A percentile compares a stretch with the other conserved stretches of the same genome.
phyloP scores from a whole-genome alignment of 2,888 invertebrate genomes.

The Diaperis boleti region DNA sequence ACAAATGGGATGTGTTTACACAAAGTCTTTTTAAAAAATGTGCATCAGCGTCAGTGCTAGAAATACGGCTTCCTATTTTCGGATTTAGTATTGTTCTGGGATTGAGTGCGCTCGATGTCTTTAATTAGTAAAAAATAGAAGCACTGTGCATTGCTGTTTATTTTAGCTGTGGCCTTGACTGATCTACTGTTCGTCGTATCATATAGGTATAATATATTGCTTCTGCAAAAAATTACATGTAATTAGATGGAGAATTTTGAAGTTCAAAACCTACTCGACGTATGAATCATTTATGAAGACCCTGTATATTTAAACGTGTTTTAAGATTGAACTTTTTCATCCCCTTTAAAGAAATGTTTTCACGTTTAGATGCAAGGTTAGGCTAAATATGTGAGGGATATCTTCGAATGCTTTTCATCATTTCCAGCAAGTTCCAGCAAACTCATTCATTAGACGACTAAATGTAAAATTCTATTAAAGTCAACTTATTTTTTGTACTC shows the following conservation, averaged over 20 bases:
- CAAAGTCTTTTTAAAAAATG: conserved; percentile 26
- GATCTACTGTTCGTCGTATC: no score
- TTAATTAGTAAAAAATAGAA: neutral
- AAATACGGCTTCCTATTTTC: conserved; percentile 15
- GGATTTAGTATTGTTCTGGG: conserved; percentile 7
- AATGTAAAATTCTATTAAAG: conserved; percentile 35
- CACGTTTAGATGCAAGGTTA: neutral
- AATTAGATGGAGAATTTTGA: no score
- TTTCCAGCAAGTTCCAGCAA: conserved; percentile 26
- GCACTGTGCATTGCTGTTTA: no score
- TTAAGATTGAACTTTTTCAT: no score
- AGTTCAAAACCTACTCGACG: no score
- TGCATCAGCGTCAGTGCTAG: conserved; percentile 17
- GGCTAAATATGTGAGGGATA: neutral
- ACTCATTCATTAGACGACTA: conserved; percentile 38
- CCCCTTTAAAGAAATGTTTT: no score
- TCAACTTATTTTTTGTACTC: conserved; percentile 39
- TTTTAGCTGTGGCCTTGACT: no score
- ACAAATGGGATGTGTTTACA: conserved; percentile 2
- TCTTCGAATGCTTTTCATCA: conserved; percentile 14
- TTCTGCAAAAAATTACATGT: no score
- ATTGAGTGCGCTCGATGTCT: neutral
- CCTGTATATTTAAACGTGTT: no score
- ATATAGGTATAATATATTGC: no score
- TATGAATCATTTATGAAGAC: no score